Percentiles rank a stretch among this genome's conserved stretches.
Conservation (phyloP, 1,140 invertebrate species). For the Drosophila bipectinata region DNA sequence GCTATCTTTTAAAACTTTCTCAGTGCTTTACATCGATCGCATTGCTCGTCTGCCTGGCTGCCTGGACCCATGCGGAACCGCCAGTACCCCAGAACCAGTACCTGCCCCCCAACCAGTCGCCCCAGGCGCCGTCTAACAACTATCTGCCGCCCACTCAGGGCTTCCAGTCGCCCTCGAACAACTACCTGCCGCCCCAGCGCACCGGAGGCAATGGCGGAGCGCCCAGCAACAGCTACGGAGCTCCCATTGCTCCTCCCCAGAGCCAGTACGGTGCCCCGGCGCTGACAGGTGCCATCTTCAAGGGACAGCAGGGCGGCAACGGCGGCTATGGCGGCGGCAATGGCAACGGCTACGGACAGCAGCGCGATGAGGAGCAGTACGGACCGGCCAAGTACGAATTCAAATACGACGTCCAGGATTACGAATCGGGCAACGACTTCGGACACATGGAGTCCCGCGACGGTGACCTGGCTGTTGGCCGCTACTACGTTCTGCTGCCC, state of each 20-base stretch:
- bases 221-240: constrained; percentile 84
- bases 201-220: constrained; percentile 53
- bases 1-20: not conserved
- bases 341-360: constrained; percentile 68
- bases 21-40: constrained; percentile 82
- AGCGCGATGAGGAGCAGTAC: constrained; percentile 84
- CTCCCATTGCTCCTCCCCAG: constrained; percentile 77
- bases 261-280: constrained; percentile 84
- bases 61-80: constrained; percentile 82
- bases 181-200: constrained; percentile 78
- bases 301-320: constrained; percentile 61
- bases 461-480: constrained; percentile 88
- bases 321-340: constrained; percentile 57
- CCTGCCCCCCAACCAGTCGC: constrained; percentile 84
- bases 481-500: constrained; percentile 90
- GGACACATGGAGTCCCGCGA: constrained; percentile 89
- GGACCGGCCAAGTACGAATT: constrained; percentile 90
- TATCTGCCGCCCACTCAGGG: constrained; percentile 77
- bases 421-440: constrained; percentile 88
- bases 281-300: constrained; percentile 84
- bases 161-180: constrained; percentile 72
- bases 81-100: constrained; percentile 85
- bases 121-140: constrained; percentile 74
- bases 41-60: constrained; percentile 74
- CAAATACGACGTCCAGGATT: constrained; percentile 90